Evolutionary conservation across 2,113 vertebrate species (phyloP).

Genomic region (Opisthocomus hoazin): DNA sequence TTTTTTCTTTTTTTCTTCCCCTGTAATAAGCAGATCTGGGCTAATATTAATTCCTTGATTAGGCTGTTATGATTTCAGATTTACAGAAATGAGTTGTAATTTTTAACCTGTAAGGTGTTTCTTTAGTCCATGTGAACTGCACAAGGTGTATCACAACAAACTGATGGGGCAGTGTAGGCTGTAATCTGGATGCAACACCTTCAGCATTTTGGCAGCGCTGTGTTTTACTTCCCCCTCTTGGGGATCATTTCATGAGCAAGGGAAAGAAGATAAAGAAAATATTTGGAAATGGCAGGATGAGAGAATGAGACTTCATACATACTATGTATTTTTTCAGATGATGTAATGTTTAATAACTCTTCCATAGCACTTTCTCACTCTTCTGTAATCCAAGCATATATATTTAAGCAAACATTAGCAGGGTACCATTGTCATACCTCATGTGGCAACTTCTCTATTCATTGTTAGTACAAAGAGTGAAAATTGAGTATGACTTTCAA

Average conservation of each 20-base stretch:
- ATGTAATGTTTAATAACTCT: neutral
- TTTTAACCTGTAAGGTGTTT: neutral
- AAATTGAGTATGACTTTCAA: neutral
- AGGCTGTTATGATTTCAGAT: neutral
- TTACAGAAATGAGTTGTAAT: neutral
- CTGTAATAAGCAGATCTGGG: neutral
- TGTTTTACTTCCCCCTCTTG: neutral
- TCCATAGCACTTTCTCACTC: neutral
- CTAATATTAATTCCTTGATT: neutral
- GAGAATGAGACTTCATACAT: neutral
- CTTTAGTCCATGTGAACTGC: neutral
- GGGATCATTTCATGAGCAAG: neutral
- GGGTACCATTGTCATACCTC: neutral
- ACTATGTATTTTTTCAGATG: neutral
- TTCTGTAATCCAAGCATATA: neutral
- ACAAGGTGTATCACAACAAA: neutral
- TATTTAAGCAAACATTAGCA: neutral
- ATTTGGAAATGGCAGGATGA: neutral
- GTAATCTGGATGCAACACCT: neutral
- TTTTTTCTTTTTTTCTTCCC: no score
- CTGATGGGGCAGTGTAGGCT: neutral
- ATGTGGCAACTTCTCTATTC: neutral
- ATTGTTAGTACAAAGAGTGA: neutral
- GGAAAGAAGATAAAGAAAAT: neutral
- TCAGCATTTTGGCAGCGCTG: neutral